Percentiles rank a stretch among this genome's conserved stretches.
Evolutionary conservation across 2,888 invertebrate species (phyloP).

Genomic region (Macrosiphum euphorbiae): DNA sequence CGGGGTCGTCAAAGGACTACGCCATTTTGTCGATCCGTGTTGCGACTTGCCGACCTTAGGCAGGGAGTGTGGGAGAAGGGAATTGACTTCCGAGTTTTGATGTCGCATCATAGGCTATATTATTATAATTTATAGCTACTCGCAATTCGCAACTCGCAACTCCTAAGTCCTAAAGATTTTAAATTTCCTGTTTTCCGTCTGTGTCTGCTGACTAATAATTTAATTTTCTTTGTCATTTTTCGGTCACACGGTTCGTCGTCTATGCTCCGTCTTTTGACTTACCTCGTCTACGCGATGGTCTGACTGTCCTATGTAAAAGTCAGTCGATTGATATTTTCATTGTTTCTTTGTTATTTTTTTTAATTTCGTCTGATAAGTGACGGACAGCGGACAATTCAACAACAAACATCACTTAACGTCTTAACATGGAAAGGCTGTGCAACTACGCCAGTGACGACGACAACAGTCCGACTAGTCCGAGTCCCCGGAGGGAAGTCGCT

Average conservation of each 20-base stretch:
- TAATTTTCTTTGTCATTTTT: not conserved
- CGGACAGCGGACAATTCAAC: not conserved
- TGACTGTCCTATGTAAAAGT: not conserved
- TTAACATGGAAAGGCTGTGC: constrained; percentile 80
- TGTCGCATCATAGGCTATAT: not conserved
- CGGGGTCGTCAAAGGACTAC: not conserved
- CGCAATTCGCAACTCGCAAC: not conserved
- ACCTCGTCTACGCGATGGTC: not conserved
- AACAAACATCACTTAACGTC: constrained; percentile 70
- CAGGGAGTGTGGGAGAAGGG: not conserved
- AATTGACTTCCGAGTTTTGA: not conserved
- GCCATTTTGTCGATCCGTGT: constrained; percentile 41
- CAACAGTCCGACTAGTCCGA: constrained; percentile 74
- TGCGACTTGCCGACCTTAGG: not conserved
- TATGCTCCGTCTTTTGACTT: not conserved
- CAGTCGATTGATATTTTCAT: not conserved
- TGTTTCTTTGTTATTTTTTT: not conserved
- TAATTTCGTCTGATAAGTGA: not conserved
- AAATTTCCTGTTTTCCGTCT: not conserved
- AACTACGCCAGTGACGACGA: constrained; percentile 87
- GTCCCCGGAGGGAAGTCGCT: constrained; percentile 70
- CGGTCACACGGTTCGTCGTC: not conserved
- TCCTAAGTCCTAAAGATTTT: not conserved
- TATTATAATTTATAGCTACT: not conserved
- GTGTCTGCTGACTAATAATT: not conserved